A percentile compares a stretch with the other conserved stretches of the same genome.
Evolutionary conservation across 2,797 vertebrate genomes (phyloP).

Genomic region (Artibeus lituratus): DNA sequence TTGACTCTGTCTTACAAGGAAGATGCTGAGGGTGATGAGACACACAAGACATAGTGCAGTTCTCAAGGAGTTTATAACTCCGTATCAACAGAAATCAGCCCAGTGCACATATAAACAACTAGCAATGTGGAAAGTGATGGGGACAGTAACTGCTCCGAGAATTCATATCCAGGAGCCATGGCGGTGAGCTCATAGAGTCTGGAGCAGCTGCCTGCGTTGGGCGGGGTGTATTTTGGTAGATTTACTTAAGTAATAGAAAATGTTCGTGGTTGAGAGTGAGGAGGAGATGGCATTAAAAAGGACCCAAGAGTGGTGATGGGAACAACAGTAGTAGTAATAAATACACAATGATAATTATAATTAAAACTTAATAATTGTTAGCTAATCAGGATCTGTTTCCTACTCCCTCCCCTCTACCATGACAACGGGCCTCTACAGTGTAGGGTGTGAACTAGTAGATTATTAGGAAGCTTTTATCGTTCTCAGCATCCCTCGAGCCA

Average conservation of each 20-base stretch:
- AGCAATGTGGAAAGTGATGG: not conserved
- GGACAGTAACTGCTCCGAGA: not conserved
- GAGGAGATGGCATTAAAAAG: not conserved
- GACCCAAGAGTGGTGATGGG: not conserved
- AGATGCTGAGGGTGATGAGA: not conserved
- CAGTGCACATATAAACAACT: not conserved
- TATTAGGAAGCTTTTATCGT: not conserved
- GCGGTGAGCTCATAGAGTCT: not conserved
- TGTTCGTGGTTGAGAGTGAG: not conserved
- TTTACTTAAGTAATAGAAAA: not conserved
- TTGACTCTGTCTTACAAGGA: not conserved
- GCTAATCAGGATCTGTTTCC: not conserved
- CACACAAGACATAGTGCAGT: not conserved
- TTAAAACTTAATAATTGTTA: not conserved
- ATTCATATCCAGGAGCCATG: not conserved
- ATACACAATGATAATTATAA: not conserved
- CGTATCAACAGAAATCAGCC: not conserved
- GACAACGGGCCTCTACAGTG: not conserved
- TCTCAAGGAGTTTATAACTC: slow-evolving; percentile 21
- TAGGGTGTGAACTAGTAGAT: not conserved
- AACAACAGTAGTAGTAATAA: not conserved
- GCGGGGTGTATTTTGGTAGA: not conserved
- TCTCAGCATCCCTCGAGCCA: not conserved
- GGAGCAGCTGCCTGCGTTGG: not conserved
- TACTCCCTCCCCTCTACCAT: not conserved